Evolutionary conservation across 2,888 invertebrate genomes (phyloP).

Genomic region (Apotomis turbidana): DNA sequence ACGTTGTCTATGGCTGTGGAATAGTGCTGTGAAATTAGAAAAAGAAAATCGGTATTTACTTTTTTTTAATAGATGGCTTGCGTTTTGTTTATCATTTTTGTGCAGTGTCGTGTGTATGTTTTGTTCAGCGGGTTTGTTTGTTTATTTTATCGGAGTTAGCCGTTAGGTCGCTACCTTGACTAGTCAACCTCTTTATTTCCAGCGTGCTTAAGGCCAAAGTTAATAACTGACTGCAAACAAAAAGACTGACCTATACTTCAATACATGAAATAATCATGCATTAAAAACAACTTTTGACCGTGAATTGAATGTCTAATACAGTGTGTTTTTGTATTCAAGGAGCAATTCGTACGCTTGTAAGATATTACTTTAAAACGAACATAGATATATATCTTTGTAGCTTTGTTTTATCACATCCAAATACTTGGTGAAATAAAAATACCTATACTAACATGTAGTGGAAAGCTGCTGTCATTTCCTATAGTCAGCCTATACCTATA

Average conservation of each 20-base stretch:
- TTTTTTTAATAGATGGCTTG: slow-evolving; percentile 24
- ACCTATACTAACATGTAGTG: not conserved
- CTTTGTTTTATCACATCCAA: no score
- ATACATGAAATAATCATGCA: slow-evolving; percentile 1
- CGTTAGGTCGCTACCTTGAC: slow-evolving; percentile 34
- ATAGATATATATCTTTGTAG: no score
- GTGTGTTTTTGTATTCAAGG: not conserved
- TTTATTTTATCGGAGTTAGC: slow-evolving; percentile 26
- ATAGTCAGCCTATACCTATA: not conserved
- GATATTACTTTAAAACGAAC: not conserved
- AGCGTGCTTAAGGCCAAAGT: slow-evolving; percentile 37
- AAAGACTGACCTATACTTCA: slow-evolving; percentile 16
- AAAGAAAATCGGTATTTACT: slow-evolving; percentile 15
- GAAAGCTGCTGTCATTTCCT: not conserved
- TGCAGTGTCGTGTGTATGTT: slow-evolving; percentile 19
- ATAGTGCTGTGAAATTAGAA: slow-evolving; percentile 32
- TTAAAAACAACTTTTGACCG: slow-evolving; percentile 21
- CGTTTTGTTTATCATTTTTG: not conserved
- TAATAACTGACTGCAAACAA: slow-evolving; percentile 24
- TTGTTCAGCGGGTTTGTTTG: slow-evolving; percentile 15
- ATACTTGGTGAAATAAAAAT: no score
- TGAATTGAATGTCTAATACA: slow-evolving; percentile 8
- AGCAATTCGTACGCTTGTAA: not conserved
- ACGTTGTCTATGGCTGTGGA: slow-evolving; percentile 29
- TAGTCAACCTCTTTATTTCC: slow-evolving; percentile 29